A percentile compares a stretch with the other conserved stretches of the same genome.
Conservation (phyloP, 2,888 invertebrate genomes). For the Oegoconia quadripuncta region DNA sequence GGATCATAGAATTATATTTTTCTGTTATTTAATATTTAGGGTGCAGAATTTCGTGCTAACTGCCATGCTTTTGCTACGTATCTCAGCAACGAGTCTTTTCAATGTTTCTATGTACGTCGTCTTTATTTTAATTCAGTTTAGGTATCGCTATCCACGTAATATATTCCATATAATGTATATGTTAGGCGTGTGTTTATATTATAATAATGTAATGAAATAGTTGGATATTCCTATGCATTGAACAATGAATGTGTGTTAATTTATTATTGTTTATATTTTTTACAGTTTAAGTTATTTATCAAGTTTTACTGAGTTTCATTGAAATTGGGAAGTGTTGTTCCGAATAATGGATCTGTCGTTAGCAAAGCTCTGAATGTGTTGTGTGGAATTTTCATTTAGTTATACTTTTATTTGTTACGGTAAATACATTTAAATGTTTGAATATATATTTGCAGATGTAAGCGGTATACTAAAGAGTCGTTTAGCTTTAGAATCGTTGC, state of each 20-base stretch:
- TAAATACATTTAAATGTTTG: conserved; percentile 19
- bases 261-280: conserved; percentile 61
- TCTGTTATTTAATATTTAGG: conserved; percentile 64
- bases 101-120: conserved; percentile 49
- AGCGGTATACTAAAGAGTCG: conserved; percentile 36
- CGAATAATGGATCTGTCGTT: conserved; percentile 61
- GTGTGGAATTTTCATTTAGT: conserved; percentile 55
- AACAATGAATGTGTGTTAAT: conserved; percentile 75
- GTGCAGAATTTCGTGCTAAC: conserved; percentile 74
- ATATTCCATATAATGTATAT: conserved; percentile 72
- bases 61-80: conserved; percentile 72
- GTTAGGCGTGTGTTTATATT: conserved; percentile 68
- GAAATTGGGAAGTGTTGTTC: conserved; percentile 46
- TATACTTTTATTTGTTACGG: conserved; percentile 42
- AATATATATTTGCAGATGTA: conserved; percentile 33
- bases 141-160: conserved; percentile 63
- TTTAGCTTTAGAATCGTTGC: conserved; percentile 50
- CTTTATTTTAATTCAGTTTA: conserved; percentile 51
- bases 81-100: conserved; percentile 63
- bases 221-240: conserved; percentile 65
- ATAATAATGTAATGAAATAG: conserved; percentile 60
- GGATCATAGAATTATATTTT: conserved; percentile 58
- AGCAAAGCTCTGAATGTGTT: conserved; percentile 47
- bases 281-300: conserved; percentile 73
- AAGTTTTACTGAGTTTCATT: conserved; percentile 56